Evolutionary conservation across 1,140 invertebrate species (phyloP).

Genomic region (Liolophura sinensis): DNA sequence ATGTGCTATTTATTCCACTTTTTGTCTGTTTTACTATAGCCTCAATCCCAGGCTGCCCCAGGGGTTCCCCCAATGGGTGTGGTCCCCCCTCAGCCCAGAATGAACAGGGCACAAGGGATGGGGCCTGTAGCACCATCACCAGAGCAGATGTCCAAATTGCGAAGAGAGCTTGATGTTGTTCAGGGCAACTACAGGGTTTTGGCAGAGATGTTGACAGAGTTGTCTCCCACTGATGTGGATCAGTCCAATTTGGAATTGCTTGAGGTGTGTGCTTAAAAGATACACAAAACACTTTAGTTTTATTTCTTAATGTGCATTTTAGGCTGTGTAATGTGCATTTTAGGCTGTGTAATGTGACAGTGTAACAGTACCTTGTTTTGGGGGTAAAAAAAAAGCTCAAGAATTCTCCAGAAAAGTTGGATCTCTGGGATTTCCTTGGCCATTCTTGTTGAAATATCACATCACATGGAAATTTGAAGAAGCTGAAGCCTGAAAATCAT

Average conservation of each 20-base stretch:
- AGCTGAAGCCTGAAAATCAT: too few species aligned
- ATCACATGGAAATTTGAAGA: too few species aligned
- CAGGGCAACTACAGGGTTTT: conserved; percentile 93
- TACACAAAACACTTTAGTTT: too few species aligned
- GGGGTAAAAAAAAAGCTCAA: background rate
- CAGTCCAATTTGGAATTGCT: conserved; percentile 73
- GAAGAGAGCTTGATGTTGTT: conserved; percentile 89
- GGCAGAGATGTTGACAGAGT: conserved; percentile 90
- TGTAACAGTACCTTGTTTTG: background rate
- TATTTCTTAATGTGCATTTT: too few species aligned
- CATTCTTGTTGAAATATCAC: too few species aligned
- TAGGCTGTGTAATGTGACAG: too few species aligned
- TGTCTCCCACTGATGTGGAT: conserved; percentile 75
- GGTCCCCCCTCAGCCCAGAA: conserved; percentile 6
- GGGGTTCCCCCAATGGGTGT: background rate
- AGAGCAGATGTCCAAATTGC: conserved; percentile 85
- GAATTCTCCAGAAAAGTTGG: too few species aligned
- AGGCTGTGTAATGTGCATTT: too few species aligned
- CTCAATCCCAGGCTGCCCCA: conserved; percentile 4
- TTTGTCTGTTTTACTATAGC: conserved; percentile 10
- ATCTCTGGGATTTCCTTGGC: too few species aligned
- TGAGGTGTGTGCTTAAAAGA: conserved; percentile 62
- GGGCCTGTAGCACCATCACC: conserved; percentile 37
- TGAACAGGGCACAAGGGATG: conserved; percentile 1
- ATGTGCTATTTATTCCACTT: too few species aligned